Conservation (phyloP, 2,888 invertebrate genomes). For the Therioaphis trifolii region DNA sequence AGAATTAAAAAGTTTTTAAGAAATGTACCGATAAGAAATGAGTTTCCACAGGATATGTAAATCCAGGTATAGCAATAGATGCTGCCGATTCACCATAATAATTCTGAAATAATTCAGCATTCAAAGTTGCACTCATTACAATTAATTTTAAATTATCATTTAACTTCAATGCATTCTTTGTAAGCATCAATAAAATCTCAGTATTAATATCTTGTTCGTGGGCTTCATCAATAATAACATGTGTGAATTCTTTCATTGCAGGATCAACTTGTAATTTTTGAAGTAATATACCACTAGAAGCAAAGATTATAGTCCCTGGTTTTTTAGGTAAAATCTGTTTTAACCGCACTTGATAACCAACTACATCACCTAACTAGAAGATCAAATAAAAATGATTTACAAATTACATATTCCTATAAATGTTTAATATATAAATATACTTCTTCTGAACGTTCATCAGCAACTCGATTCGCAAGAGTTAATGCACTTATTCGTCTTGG, state of each 20-base stretch:
- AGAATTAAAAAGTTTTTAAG: constrained; percentile 4
- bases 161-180: constrained; percentile 72
- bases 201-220: constrained; percentile 79
- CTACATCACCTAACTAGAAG: constrained; percentile 73
- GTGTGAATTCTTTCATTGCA: constrained; percentile 73
- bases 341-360: constrained; percentile 78
- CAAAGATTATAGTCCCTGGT: constrained; percentile 75
- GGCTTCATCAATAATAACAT: constrained; percentile 80
- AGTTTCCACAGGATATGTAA: constrained; percentile 73
- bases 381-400: not conserved
- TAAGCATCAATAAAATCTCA: constrained; percentile 72
- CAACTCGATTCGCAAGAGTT: constrained; percentile 76
- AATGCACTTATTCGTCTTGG: constrained; percentile 79
- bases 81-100: constrained; percentile 70
- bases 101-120: constrained; percentile 74
- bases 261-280: constrained; percentile 70
- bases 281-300: constrained; percentile 77
- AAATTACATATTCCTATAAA: too few relatives aligned
- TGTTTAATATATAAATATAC: constrained; percentile 68
- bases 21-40: constrained; percentile 61
- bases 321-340: constrained; percentile 71
- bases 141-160: constrained; percentile 74
- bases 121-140: constrained; percentile 81
- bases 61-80: constrained; percentile 72
- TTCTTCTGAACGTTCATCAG: constrained; percentile 74